Base-by-base conservation (phyloP, 2,797 vertebrate species). In the Poeciliopsis presidionis region DNA sequence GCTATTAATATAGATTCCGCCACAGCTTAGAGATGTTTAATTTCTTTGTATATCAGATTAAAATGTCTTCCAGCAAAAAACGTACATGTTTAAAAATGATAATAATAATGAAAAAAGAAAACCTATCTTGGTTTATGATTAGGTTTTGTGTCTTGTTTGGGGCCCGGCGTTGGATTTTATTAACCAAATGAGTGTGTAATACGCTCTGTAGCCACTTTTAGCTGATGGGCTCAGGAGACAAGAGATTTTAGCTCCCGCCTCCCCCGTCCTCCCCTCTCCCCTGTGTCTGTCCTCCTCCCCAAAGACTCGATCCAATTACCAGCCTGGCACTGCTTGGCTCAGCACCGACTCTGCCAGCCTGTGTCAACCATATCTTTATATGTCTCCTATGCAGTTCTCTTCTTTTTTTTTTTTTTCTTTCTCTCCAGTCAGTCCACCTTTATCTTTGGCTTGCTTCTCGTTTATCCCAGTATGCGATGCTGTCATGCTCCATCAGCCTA, bases 291-390 rank as follows among this genome's bases (percentile, higher is more conserved):
- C 85, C 77, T 83, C 74, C 83, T 92, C 91, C 87, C 87, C 41
- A 67, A 88, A 92, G 91, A 90, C 85, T 87, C 72, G 79, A 92
- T 94, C 93, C 91, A 93, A 94, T 94, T 94, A 93, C 90, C 84
- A 88, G 83, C 84, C 81, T 90, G 91, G 91, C 86, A 89, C 83
- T 47, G 82, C 89, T 80, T 81, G 47, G 88, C 84, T 92, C 89
- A 81, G 89, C 86, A 81, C 70, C 22, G 79, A 75, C 82, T 88
- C 85, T 90, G 86, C 94, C 89, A 89, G 83, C 87, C 83, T 82
- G 84, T 67, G 77, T 88, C 84, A 92, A 89, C 88, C 77, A 79
- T 69, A 81, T 90, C 83, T 87, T 77, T 45, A 79, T 78, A 81
- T 12, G 70, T 82, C 84, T 84, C 59, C 75, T 65, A 74, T 28